Evolutionary conservation across 2,113 vertebrate genomes (phyloP).

Genomic region (Cebus imitator): DNA sequence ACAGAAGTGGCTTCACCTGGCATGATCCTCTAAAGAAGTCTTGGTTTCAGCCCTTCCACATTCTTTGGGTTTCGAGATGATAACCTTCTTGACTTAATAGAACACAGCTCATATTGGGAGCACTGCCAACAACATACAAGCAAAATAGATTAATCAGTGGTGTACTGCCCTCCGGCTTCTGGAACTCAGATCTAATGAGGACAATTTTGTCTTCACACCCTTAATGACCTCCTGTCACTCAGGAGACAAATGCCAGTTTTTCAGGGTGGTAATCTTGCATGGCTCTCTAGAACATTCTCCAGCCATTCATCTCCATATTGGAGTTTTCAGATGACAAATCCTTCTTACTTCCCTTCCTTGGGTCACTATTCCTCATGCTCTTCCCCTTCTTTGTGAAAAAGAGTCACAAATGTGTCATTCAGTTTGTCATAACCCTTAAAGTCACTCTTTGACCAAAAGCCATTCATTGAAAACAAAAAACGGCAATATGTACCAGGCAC

Average conservation of each 20-base stretch:
- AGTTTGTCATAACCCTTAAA: background rate
- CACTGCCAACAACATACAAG: background rate
- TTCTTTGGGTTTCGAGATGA: background rate
- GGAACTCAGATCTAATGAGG: background rate
- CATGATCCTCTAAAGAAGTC: background rate
- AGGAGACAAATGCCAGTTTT: background rate
- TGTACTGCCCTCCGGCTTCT: background rate
- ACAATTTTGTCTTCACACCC: background rate
- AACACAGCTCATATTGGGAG: background rate
- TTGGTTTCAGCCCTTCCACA: too few species aligned
- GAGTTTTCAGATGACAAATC: background rate
- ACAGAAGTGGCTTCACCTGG: fast-evolving
- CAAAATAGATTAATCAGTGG: background rate
- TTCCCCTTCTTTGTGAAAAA: background rate
- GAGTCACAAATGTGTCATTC: background rate
- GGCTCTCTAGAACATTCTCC: background rate
- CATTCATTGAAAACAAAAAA: background rate
- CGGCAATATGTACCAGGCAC: background rate
- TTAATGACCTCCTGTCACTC: fast-evolving
- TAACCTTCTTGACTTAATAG: background rate
- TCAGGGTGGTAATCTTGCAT: background rate
- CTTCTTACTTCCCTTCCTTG: background rate
- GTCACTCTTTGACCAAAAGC: background rate
- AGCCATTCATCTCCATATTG: background rate
- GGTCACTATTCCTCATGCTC: background rate